Evolutionary conservation across 1,140 invertebrate species (phyloP).

Genomic region (Heliothis subflexa): DNA sequence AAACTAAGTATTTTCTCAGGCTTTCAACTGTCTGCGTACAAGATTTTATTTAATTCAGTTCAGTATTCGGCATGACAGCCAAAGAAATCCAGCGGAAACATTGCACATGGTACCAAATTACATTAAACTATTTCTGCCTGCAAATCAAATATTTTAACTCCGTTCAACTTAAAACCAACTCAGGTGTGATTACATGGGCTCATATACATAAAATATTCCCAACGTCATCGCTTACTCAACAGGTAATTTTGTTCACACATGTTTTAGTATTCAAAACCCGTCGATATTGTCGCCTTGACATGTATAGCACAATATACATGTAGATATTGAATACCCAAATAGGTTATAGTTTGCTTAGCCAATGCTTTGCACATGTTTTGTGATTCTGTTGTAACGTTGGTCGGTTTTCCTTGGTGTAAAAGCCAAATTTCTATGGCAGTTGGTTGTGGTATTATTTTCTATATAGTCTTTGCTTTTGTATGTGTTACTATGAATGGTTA

Average conservation of each 20-base stretch:
- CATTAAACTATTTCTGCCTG: neutral
- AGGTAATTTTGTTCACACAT: constrained; percentile 65
- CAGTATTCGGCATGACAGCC: too few species aligned
- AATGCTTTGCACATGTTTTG: constrained; percentile 1
- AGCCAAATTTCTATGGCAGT: neutral
- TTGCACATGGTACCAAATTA: too few species aligned
- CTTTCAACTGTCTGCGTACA: too few species aligned
- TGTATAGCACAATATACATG: constrained; percentile 50
- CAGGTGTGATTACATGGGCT: neutral
- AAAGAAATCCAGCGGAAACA: too few species aligned
- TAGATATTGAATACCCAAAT: constrained; percentile 46
- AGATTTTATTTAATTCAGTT: too few species aligned
- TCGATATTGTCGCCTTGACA: constrained; percentile 70
- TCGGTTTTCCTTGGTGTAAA: neutral
- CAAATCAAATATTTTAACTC: neutral
- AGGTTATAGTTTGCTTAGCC: constrained; percentile 22
- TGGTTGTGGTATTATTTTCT: neutral
- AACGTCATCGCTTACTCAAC: constrained; percentile 67
- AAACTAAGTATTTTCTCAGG: too few species aligned
- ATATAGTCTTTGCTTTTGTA: too few species aligned
- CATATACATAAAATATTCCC: constrained; percentile 26
- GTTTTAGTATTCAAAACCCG: constrained; percentile 66
- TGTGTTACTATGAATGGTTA: too few species aligned
- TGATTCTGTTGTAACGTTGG: neutral
- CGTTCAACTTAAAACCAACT: neutral